Conservation (phyloP, 1,140 invertebrate genomes). For the Drosophila oshimai region DNA sequence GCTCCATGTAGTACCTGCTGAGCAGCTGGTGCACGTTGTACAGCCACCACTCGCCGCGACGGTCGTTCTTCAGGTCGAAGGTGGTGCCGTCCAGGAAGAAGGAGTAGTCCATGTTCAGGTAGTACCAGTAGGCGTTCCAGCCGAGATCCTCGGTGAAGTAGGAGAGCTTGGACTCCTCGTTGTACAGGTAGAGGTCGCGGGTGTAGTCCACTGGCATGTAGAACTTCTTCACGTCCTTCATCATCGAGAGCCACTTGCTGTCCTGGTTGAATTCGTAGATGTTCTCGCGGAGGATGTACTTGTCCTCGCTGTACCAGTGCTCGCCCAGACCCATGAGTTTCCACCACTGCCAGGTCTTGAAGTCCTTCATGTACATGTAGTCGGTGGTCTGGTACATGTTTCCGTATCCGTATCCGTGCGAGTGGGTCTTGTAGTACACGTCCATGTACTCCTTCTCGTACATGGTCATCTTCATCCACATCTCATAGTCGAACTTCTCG, state of each 20-base stretch:
- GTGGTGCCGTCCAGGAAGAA: not conserved
- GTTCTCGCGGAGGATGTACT: slow-evolving; percentile 1
- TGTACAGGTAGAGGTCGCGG: not conserved
- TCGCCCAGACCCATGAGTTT: slow-evolving; percentile 3
- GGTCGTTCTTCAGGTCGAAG: not conserved
- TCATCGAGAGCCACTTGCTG: not conserved
- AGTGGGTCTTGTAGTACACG: slow-evolving; percentile 86
- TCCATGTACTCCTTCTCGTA: slow-evolving; percentile 49
- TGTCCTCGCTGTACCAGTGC: slow-evolving; percentile 3
- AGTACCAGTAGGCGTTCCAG: slow-evolving; percentile 6
- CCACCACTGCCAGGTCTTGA: slow-evolving; percentile 4
- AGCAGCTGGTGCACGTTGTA: slow-evolving; percentile 76
- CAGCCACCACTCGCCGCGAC: not conserved
- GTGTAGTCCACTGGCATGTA: slow-evolving; percentile 1
- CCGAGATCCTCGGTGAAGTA: slow-evolving; percentile 3
- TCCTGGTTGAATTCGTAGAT: not conserved
- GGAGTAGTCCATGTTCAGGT: slow-evolving; percentile 4
- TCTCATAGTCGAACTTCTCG: slow-evolving; percentile 5
- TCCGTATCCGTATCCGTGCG: slow-evolving; percentile 62
- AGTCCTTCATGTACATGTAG: slow-evolving; percentile 2
- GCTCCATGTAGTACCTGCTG: slow-evolving; percentile 87
- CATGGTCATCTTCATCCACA: not conserved
- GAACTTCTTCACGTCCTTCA: slow-evolving; percentile 2
- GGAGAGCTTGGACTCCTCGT: not conserved
- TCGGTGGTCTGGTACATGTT: slow-evolving; percentile 43